Base-by-base conservation (phyloP, 2,888 invertebrate species). In the Arctia plantaginis region DNA sequence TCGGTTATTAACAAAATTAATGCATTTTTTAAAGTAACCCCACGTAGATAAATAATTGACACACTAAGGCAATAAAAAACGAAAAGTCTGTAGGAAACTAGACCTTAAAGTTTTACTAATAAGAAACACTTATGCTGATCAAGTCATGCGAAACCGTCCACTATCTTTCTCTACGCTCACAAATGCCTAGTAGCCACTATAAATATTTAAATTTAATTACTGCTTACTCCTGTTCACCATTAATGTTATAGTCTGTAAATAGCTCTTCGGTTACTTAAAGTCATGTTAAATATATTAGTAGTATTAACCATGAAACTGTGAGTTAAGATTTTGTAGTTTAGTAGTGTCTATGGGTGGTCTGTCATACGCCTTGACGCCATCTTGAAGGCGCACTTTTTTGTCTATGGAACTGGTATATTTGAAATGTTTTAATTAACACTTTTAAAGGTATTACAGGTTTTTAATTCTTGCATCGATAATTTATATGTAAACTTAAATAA, bases 201-300 rank as follows among this genome's bases (percentile, higher is more conserved):
- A 74, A 67, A 74, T 76, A 81, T 76, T 74, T 71, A 77, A 80
- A 77, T 85, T 86, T 88, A 88, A 85, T 85, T 85, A 86, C 85
- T 82, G 75, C 80, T 82, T 82, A 84, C 81, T 77, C 82, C 76
- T 79, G 76, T 82, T 83, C 81, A 82, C 80, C 87, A 86, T 88
- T 86, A 87, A 88, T 73, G 85, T 89, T 89, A 89, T 88, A 85
- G 89, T 82, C 82, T 85, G 84, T 89, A 89, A 89, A 89, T 89
- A 85, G 80, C 81, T 83, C 79, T 77, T 72, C 76, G 81, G 78
- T 85, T 83, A 85, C 88, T 90, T 88, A 89, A 89, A 89, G 76
- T 75, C 78, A 78, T 83, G 85, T 89, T 84, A 86, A 88, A 87
- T 84, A 81, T 89, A 85, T 62, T 62, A 62, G 87, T 81, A 77